Conservation (phyloP, 2,797 vertebrate species). For the Coranthus polyacanthus region DNA sequence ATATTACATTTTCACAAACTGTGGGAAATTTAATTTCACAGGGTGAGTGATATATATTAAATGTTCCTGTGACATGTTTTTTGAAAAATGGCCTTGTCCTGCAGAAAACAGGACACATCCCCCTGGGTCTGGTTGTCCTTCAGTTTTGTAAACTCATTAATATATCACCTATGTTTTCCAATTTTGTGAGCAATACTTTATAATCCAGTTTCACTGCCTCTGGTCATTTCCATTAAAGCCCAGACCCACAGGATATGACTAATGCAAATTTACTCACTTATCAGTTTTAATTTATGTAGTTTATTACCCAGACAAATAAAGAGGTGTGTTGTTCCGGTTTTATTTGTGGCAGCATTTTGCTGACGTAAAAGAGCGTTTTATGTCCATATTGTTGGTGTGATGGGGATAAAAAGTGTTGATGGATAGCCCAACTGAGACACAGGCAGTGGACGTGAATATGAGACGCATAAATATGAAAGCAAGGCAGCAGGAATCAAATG, state of each 20-base stretch:
- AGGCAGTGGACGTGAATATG: conserved; percentile 96
- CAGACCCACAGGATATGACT: conserved; percentile 82
- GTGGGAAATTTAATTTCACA: conserved; percentile 45
- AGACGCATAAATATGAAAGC: conserved; percentile 99
- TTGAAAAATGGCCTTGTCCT: conserved; percentile 60
- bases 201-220: conserved; percentile 50
- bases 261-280: conserved; percentile 94
- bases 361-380: conserved; percentile 95
- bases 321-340: conserved; percentile 92
- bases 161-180: conserved; percentile 68
- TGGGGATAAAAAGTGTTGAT: conserved; percentile 97
- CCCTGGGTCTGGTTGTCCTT: conserved; percentile 68
- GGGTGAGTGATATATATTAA: conserved; percentile 62
- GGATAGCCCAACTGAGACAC: conserved; percentile 93
- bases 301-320: conserved; percentile 97
- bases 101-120: conserved; percentile 52
- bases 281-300: conserved; percentile 93
- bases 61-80: conserved; percentile 49
- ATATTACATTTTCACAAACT: conserved; percentile 48
- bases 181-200: conserved; percentile 61
- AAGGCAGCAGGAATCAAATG: conserved; percentile 87
- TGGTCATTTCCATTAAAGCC: conserved; percentile 70
- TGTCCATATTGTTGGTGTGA: conserved; percentile 93
- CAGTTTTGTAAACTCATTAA: conserved; percentile 73
- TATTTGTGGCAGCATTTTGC: conserved; percentile 94